Conservation (phyloP, 2,113 vertebrate species). For the Pseudolaguvia tuberculata region DNA sequence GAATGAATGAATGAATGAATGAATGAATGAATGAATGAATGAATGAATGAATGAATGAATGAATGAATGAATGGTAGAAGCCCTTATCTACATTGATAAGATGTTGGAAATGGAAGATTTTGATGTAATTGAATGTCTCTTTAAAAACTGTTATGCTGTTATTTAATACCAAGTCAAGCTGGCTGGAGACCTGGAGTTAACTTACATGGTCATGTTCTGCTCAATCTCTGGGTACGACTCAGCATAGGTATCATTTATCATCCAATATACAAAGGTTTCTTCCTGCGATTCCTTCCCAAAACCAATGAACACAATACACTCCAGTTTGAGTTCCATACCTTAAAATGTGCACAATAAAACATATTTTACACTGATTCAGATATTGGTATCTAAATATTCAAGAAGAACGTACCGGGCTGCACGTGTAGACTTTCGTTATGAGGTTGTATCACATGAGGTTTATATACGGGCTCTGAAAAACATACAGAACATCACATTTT, state of each 20-base stretch:
- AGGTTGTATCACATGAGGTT: slow-evolving; percentile 10
- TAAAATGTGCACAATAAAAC: too few species aligned
- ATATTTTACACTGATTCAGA: too few species aligned
- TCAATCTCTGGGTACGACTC: neutral
- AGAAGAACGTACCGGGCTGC: slow-evolving; percentile 21
- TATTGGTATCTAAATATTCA: neutral
- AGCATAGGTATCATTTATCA: neutral
- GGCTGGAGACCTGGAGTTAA: neutral
- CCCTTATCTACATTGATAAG: too few species aligned
- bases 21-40: too few species aligned
- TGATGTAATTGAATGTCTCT: neutral
- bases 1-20: too few species aligned
- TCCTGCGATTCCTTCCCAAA: neutral
- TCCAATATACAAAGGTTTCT: slow-evolving; percentile 19
- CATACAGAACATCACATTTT: neutral
- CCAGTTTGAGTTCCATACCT: slow-evolving; percentile 9
- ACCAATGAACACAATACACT: slow-evolving; percentile 22
- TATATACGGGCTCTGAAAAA: neutral
- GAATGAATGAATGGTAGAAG: too few species aligned
- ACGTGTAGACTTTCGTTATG: slow-evolving; percentile 1
- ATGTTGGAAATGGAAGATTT: too few species aligned
- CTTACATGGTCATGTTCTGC: slow-evolving; percentile 16
- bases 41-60: too few species aligned
- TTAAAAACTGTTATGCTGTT: too few species aligned
- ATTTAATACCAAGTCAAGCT: neutral